Evolutionary conservation across 2,113 vertebrate species (phyloP).

Genomic region (Platanista minor): DNA sequence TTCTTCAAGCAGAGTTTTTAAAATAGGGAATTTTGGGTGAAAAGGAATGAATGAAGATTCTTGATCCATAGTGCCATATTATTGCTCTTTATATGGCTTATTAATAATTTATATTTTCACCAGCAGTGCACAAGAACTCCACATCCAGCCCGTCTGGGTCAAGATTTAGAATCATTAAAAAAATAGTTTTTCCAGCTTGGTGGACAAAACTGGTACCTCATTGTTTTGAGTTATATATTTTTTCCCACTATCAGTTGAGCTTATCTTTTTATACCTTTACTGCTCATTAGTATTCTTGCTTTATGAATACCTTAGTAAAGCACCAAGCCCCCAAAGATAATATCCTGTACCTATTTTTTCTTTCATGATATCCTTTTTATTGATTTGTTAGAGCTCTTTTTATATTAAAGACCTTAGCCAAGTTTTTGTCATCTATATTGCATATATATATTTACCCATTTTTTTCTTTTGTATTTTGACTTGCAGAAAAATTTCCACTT

Average conservation of each 20-base stretch:
- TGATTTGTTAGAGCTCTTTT: slow-evolving; percentile 6
- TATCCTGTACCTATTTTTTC: neutral
- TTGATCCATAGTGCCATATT: neutral
- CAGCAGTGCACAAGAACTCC: neutral
- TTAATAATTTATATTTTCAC: neutral
- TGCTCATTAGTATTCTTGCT: neutral
- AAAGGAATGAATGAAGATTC: neutral
- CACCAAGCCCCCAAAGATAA: neutral
- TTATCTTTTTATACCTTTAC: neutral
- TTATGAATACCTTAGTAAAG: neutral
- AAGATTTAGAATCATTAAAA: neutral
- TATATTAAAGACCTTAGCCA: neutral
- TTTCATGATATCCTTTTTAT: neutral
- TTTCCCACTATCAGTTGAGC: neutral
- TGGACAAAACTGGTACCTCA: neutral
- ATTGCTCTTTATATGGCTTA: neutral
- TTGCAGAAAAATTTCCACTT: neutral
- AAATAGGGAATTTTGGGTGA: neutral
- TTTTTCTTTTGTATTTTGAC: neutral
- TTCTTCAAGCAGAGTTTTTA: neutral
- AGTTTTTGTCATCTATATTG: neutral
- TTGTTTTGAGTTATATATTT: neutral
- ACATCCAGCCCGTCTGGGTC: neutral
- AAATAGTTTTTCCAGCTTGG: neutral
- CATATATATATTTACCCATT: neutral